These are phyloP conservation scores for Druon quercuslanigerum DNA, from an alignment of 1,140 invertebrate genomes.

Conservation along the genomic window DNA sequence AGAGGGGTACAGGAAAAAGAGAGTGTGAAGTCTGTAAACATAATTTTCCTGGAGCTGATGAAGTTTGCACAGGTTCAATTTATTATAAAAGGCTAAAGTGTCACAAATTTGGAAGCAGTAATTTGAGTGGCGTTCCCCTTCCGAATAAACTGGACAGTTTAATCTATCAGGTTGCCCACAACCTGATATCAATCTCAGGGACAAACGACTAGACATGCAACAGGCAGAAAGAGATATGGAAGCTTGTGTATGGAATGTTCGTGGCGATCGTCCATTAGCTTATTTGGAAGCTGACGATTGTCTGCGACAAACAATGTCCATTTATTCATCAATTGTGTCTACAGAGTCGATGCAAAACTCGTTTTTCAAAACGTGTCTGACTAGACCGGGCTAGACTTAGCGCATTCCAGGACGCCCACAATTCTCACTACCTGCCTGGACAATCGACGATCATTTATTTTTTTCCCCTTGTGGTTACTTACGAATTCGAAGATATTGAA, in stretches of 20 bases:
- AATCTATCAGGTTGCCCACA: constrained; percentile 10
- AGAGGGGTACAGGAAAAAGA: too few species aligned
- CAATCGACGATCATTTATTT: background rate
- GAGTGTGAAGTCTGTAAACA: too few species aligned
- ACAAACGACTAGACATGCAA: constrained; percentile 2
- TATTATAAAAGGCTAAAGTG: too few species aligned
- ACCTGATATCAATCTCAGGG: background rate
- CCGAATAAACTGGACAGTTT: background rate
- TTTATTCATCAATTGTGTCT: background rate
- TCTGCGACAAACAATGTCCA: background rate
- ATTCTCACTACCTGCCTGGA: too few species aligned
- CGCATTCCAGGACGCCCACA: too few species aligned
- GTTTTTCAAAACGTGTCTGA: background rate
- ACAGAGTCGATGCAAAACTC: background rate
- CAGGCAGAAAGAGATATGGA: background rate
- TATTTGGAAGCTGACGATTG: background rate
- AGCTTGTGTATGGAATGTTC: background rate
- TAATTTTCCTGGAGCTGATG: background rate
- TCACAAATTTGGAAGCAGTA: background rate
- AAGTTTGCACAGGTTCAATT: background rate
- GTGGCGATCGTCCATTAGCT: background rate
- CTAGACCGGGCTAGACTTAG: too few species aligned
- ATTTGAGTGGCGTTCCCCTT: constrained; percentile 6
- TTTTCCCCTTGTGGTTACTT: background rate
- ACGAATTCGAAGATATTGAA: background rate